Evolutionary conservation across 2,888 invertebrate species (phyloP), one percentile per base, ranked within the genome.

Genomic region (Nemurella pictetii): DNA sequence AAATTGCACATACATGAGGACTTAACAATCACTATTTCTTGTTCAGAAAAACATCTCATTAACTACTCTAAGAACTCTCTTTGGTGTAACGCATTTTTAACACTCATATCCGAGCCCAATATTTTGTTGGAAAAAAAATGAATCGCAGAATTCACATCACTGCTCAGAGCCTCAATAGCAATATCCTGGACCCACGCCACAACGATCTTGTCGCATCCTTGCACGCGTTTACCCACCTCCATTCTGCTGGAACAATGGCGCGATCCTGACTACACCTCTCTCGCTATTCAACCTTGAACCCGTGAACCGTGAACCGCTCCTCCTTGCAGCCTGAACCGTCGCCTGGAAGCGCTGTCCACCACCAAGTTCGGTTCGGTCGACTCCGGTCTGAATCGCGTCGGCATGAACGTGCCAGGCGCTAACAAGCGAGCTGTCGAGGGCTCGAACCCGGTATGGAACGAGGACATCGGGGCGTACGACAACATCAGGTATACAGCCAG

Each of bases 361-460:
- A 93, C 93, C 0, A 93, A 93, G 88, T 94, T 94, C 89, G 94
- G 93, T 0, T 94, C 94, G 0, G 91, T 93, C 87, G 93, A 93
- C 86, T 93, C 94, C 0, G 93, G 92, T 0, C 89, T 93, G 86
- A 94, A 93, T 90, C 92, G 92, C 87, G 90, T 90, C 20, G 93
- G 91, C 87, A 90, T 90, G 32, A 90, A 92, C 0, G 92, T 92
- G 0, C 95, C 95, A 9, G 94, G 93, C 73, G 94, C 95, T 82
- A 95, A 95, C 90, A 93, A 93, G 87, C 94, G 94, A 90, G 93
- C 95, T 0, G 90, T 92, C 0, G 94, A 94, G 88, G 95, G 95
- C 26, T 94, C 95, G 82, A 95, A 95, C 90, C 95, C 95, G 0
- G 93, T 95, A 29, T 94, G 93, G 91, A 94, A 93, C 87, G 92